Percentiles rank a stretch among this genome's conserved stretches.
Evolutionary conservation across 2,113 vertebrate species (phyloP).

Genomic region (Donacobius atricapilla): DNA sequence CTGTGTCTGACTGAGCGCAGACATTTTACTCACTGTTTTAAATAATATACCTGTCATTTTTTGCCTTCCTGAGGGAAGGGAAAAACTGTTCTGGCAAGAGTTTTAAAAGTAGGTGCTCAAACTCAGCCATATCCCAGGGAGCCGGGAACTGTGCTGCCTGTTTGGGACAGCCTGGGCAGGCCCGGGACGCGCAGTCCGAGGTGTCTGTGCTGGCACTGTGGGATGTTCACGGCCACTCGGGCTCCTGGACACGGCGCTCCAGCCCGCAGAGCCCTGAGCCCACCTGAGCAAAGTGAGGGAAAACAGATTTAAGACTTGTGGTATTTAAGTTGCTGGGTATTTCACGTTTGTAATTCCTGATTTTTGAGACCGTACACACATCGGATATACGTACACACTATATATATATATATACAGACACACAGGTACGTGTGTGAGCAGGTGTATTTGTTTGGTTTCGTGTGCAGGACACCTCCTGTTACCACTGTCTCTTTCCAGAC

Average conservation of each 20-base stretch:
- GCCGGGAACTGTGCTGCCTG: fast-evolving
- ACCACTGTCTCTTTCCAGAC: neutral
- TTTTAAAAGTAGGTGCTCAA: neutral
- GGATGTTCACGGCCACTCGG: fast-evolving
- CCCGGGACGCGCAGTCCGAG: fast-evolving
- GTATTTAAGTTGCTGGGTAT: neutral
- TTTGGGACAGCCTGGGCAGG: neutral
- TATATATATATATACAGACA: fast-evolving
- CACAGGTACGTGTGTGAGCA: fast-evolving
- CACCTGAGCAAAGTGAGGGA: fast-evolving
- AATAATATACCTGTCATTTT: neutral
- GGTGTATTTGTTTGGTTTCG: neutral
- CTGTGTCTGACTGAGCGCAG: neutral
- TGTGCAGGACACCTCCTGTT: fast-evolving
- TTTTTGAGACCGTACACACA: neutral
- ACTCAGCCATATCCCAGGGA: fast-evolving
- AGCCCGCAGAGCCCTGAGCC: too few relatives aligned
- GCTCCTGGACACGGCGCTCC: too few relatives aligned
- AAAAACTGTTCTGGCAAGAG: neutral
- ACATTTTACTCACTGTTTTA: neutral
- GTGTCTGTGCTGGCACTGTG: fast-evolving
- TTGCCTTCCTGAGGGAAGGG: neutral
- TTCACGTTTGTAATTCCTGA: neutral
- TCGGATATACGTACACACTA: fast-evolving
- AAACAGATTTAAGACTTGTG: neutral